Conservation (phyloP, 2,888 invertebrate genomes). For the Cenopis cana region DNA sequence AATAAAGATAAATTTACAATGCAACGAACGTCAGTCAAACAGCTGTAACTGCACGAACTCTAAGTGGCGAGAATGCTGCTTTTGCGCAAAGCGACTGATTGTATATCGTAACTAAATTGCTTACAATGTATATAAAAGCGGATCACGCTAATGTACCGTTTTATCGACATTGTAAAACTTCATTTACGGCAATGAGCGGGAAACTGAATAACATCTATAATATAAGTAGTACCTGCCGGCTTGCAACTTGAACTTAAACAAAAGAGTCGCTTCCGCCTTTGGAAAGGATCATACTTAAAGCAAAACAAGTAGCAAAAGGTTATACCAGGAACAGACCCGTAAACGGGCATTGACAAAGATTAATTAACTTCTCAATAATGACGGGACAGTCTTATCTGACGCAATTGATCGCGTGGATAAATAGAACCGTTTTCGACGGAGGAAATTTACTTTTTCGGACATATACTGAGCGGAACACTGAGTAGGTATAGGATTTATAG, state of each 20-base stretch:
- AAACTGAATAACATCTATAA: slow-evolving; percentile 10
- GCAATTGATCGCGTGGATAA: slow-evolving; percentile 65
- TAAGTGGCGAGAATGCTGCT: too few relatives aligned
- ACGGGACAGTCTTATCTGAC: slow-evolving; percentile 70
- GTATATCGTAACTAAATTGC: too few relatives aligned
- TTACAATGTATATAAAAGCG: too few relatives aligned
- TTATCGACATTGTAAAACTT: slow-evolving; percentile 4
- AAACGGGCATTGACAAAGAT: slow-evolving; percentile 72
- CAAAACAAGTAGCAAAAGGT: slow-evolving; percentile 47
- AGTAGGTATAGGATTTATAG: slow-evolving; percentile 4
- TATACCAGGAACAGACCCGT: slow-evolving; percentile 59
- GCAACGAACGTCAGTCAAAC: too few relatives aligned
- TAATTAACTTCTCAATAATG: slow-evolving; percentile 75
- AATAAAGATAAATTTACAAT: too few relatives aligned
- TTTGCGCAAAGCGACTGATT: too few relatives aligned
- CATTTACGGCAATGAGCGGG: slow-evolving; percentile 11
- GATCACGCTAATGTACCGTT: neutral
- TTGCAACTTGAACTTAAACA: slow-evolving; percentile 29
- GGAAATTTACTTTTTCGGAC: slow-evolving; percentile 42
- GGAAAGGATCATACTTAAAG: slow-evolving; percentile 45
- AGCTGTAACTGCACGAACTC: too few relatives aligned
- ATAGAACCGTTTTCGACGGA: slow-evolving; percentile 45
- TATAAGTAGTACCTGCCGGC: slow-evolving; percentile 6
- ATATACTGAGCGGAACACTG: slow-evolving; percentile 34
- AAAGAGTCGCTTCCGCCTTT: slow-evolving; percentile 43